Evolutionary conservation across 2,113 vertebrate genomes (phyloP).

Genomic region (Otolemur garnettii): DNA sequence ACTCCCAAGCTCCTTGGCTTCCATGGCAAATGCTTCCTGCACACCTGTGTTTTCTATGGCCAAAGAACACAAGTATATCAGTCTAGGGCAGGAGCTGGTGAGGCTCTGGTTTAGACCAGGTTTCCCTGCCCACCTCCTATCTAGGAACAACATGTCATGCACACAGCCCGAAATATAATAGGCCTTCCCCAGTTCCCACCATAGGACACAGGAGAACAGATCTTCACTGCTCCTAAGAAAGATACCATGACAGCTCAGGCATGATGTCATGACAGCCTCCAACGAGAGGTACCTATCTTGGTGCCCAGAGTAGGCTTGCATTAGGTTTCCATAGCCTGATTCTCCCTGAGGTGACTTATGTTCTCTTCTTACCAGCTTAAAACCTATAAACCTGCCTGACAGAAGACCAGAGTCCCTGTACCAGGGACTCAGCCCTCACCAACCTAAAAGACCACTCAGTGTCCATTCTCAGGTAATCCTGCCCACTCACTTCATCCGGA

Average conservation of each 20-base stretch:
- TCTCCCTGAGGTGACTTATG: conserved; percentile 10
- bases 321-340: not conserved
- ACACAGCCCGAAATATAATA: not conserved
- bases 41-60: conserved; percentile 69
- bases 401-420: not conserved
- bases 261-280: not conserved
- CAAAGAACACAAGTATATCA: conserved; percentile 80
- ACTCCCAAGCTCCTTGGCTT: conserved; percentile 80
- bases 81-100: not conserved
- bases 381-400: not conserved
- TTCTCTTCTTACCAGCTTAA: conserved; percentile 38
- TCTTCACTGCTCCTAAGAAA: not conserved
- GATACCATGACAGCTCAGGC: not conserved
- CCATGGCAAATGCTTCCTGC: conserved; percentile 83
- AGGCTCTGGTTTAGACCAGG: conserved; percentile 51
- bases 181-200: not conserved
- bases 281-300: not conserved
- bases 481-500: not conserved
- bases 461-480: not conserved
- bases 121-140: not conserved
- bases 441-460: not conserved
- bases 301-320: not conserved
- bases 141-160: not conserved
- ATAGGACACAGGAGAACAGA: not conserved
- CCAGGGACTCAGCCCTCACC: not conserved